Evolutionary conservation across 2,797 vertebrate species (phyloP).

Genomic region (Telmatherina bonti): DNA sequence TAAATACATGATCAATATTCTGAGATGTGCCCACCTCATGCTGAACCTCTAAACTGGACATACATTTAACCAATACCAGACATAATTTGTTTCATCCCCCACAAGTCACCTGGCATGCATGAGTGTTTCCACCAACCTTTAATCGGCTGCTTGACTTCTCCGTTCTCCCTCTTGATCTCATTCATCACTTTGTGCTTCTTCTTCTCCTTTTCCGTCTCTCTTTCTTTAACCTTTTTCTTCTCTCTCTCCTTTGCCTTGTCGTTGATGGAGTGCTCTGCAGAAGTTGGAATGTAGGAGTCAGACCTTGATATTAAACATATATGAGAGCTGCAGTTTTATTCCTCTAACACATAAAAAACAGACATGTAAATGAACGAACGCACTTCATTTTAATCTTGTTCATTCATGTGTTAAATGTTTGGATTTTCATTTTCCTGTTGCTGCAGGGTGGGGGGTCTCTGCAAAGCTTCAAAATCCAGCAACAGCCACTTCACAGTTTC

Average conservation of each 20-base stretch:
- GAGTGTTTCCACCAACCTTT: constrained; percentile 86
- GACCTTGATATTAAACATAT: neutral
- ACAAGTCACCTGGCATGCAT: constrained; percentile 11
- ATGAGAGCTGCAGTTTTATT: constrained; percentile 1
- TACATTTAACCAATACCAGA: neutral
- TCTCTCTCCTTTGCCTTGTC: constrained; percentile 90
- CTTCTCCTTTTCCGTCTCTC: constrained; percentile 89
- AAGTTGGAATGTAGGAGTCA: constrained; percentile 35
- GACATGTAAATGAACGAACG: neutral
- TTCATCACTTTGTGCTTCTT: constrained; percentile 94
- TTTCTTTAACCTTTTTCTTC: constrained; percentile 88
- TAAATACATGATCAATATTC: too few relatives aligned
- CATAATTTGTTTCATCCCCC: neutral
- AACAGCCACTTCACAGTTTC: constrained; percentile 36
- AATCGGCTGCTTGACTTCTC: constrained; percentile 90
- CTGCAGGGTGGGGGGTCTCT: neutral
- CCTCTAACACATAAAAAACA: neutral
- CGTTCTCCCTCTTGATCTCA: constrained; percentile 96
- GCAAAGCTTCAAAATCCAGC: constrained; percentile 14
- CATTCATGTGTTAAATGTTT: constrained; percentile 11
- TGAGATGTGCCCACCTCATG: neutral
- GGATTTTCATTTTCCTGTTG: constrained; percentile 9
- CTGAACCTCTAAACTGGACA: neutral
- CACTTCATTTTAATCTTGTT: constrained; percentile 17
- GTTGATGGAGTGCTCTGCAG: constrained; percentile 88